These are phyloP conservation scores for Platichthys stellatus DNA, from an alignment of 2,113 vertebrate species.

Conservation along the genomic window DNA sequence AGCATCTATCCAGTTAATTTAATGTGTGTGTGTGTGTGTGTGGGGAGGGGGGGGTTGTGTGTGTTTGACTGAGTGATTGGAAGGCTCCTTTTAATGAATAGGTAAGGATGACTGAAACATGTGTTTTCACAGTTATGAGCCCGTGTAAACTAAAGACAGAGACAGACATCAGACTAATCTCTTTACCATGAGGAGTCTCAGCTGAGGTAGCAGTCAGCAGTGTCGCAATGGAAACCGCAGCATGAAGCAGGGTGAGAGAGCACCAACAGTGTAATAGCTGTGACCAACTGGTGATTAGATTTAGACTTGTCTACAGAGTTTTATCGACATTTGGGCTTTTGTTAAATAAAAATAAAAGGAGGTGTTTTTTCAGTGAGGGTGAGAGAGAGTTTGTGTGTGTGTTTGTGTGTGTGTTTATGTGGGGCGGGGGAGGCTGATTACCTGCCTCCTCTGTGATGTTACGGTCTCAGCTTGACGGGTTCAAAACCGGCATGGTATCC, in stretches of 20 bases:
- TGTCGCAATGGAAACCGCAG: slow-evolving; percentile 16
- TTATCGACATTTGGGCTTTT: too few relatives aligned
- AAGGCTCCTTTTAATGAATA: neutral
- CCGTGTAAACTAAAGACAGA: neutral
- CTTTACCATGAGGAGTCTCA: slow-evolving; percentile 5
- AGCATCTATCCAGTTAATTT: neutral
- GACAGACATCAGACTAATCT: slow-evolving; percentile 18
- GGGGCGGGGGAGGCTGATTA: too few relatives aligned
- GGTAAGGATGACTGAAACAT: neutral
- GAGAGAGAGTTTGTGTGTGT: too few relatives aligned
- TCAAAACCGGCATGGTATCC: too few relatives aligned
- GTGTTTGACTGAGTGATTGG: neutral
- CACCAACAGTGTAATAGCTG: neutral
- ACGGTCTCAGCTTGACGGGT: too few relatives aligned
- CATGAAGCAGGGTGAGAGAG: neutral
- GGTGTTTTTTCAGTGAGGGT: too few relatives aligned
- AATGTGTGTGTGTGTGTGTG: neutral
- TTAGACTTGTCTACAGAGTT: too few relatives aligned
- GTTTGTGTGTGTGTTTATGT: too few relatives aligned
- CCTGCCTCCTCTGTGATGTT: too few relatives aligned
- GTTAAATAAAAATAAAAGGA: too few relatives aligned
- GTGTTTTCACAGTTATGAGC: slow-evolving; percentile 1
- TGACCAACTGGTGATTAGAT: neutral
- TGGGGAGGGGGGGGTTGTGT: neutral
- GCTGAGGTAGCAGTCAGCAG: slow-evolving; percentile 7